phyloP scores from a whole-genome alignment of 2,113 vertebrate genomes.

The Cheirogaleus medius region DNA sequence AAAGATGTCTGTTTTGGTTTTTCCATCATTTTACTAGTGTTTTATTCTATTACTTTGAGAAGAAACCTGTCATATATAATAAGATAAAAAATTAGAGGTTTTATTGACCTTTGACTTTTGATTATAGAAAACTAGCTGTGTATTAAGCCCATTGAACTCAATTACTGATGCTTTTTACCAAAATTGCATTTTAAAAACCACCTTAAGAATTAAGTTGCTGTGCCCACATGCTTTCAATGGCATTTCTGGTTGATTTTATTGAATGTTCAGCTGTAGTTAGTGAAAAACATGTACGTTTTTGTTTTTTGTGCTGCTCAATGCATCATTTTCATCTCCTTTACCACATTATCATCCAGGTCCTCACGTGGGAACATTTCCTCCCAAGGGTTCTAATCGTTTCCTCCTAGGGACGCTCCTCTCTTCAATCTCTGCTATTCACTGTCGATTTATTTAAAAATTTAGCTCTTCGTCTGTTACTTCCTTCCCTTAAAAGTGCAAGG shows the following conservation, averaged over 20 bases:
- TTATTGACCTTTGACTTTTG: not conserved
- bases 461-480: rapidly evolving
- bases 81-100: not conserved
- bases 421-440: not conserved
- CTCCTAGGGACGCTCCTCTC: not conserved
- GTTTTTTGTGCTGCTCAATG: not conserved
- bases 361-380: not conserved
- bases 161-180: not conserved
- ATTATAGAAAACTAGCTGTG: not conserved
- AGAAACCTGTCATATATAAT: not conserved
- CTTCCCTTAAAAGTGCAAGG: not conserved
- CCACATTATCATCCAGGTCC: too few relatives aligned
- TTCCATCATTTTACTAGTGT: not conserved
- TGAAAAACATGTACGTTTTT: not conserved
- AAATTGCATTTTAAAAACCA: not conserved
- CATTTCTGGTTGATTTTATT: not conserved
- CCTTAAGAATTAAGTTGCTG: not conserved
- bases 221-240: rapidly evolving
- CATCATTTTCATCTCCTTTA: not conserved
- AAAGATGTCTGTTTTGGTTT: not conserved
- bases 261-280: too few relatives aligned
- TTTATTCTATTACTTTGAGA: not conserved
- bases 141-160: not conserved
- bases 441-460: not conserved
- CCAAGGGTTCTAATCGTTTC: not conserved